Evolutionary conservation across 1,140 invertebrate genomes (phyloP).

Genomic region (Orussus abietinus): DNA sequence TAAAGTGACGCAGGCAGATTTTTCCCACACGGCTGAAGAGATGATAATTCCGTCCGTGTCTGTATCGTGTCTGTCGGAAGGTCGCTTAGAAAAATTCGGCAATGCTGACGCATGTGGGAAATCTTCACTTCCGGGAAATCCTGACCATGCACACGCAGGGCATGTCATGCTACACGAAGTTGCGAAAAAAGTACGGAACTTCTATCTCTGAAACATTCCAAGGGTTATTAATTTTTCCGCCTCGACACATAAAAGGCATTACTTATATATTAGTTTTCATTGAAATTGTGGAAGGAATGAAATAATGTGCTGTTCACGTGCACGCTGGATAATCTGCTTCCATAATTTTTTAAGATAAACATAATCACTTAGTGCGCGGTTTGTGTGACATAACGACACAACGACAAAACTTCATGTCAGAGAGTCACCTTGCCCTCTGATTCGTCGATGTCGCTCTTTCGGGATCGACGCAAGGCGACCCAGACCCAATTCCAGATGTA

Average conservation of each 20-base stretch:
- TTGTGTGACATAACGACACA: neutral
- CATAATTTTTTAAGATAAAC: neutral
- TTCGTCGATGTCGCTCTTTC: too few species aligned
- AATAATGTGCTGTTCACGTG: too few species aligned
- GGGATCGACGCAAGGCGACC: too few species aligned
- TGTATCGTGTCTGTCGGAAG: too few species aligned
- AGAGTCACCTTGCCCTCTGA: too few species aligned
- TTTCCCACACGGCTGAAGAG: too few species aligned
- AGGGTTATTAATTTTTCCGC: neutral
- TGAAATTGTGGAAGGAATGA: neutral
- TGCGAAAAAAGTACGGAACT: neutral
- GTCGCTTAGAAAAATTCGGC: neutral
- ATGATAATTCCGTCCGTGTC: too few species aligned
- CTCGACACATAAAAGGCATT: neutral
- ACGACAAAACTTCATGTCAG: neutral
- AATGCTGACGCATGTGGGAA: neutral
- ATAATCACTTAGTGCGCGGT: too few species aligned
- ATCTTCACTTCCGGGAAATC: neutral
- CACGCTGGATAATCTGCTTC: too few species aligned
- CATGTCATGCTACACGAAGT: too few species aligned
- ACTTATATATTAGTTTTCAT: neutral
- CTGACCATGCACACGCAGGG: neutral
- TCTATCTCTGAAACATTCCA: neutral
- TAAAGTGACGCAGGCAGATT: too few species aligned
- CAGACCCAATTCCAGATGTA: too few species aligned